Conservation (phyloP, 1,140 invertebrate species). For the Ladona fulva region DNA sequence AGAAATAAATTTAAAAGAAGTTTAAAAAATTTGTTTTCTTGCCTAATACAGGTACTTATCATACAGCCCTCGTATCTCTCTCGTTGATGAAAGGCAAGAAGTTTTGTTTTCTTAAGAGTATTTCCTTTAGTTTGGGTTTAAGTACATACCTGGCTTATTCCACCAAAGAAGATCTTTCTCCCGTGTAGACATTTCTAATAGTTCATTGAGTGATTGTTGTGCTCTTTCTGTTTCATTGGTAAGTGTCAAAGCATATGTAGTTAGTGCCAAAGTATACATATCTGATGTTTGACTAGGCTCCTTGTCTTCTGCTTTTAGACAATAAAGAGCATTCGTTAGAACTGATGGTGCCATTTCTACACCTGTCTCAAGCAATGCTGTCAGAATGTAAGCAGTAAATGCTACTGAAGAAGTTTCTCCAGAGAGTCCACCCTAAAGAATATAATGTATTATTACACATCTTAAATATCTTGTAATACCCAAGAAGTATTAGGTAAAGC, state of each 20-base stretch:
- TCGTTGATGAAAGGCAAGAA: too few species aligned
- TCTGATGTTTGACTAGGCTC: constrained; percentile 26
- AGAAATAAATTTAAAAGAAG: too few species aligned
- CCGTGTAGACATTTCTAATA: constrained; percentile 17
- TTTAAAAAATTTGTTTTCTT: too few species aligned
- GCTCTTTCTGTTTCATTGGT: neutral
- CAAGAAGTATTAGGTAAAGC: neutral
- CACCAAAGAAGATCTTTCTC: constrained; percentile 36
- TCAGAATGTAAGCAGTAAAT: constrained; percentile 56
- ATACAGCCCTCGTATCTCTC: too few species aligned
- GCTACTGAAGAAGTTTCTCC: constrained; percentile 45
- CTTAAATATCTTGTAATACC: neutral
- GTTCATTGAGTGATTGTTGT: neutral
- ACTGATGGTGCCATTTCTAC: constrained; percentile 34
- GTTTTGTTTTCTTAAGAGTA: too few species aligned
- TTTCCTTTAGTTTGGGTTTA: too few species aligned
- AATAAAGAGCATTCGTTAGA: constrained; percentile 45
- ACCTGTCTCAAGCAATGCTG: constrained; percentile 51
- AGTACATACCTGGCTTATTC: constrained; percentile 19
- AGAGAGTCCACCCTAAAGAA: constrained; percentile 49
- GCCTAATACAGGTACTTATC: too few species aligned
- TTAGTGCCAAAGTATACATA: constrained; percentile 47
- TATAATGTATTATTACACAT: neutral
- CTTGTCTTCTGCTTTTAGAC: constrained; percentile 40
- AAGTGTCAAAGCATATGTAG: constrained; percentile 44